Percentiles rank a stretch among this genome's conserved stretches.
These are phyloP conservation scores for Phengaris alcon DNA, from an alignment of 2,888 invertebrate genomes.

Conservation along the genomic window DNA sequence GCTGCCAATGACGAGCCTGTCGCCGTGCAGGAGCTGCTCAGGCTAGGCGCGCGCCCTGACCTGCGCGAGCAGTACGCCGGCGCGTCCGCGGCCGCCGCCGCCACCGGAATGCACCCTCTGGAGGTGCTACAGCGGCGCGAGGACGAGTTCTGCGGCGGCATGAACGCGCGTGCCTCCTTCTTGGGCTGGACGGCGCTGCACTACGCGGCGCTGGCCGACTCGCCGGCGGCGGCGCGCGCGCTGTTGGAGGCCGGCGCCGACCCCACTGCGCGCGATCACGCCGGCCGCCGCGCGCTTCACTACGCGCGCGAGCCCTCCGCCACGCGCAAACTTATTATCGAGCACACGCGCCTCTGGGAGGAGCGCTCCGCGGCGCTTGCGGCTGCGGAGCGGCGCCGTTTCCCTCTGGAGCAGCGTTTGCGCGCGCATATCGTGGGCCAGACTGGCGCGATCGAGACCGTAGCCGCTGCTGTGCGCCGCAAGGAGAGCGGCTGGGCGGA, in stretches of 20 bases:
- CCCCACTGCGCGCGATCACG: constrained; percentile 86
- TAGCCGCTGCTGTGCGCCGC: constrained; percentile 90
- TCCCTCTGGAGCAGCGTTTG: constrained; percentile 89
- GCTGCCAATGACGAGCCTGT: constrained; percentile 86
- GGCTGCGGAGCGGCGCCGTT: constrained; percentile 88
- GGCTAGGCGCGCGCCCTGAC: constrained; percentile 90
- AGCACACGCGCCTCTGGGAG: constrained; percentile 74
- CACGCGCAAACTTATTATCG: constrained; percentile 81
- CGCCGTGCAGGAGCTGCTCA: constrained; percentile 80
- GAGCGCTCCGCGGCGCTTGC: constrained; percentile 80
- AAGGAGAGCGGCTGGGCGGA: constrained; percentile 97
- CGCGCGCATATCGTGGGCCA: constrained; percentile 92
- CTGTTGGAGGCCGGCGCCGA: constrained; percentile 87
- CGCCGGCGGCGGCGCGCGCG: constrained; percentile 79
- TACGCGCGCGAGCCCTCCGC: constrained; percentile 83
- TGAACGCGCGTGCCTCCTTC: constrained; percentile 87
- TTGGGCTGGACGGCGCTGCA: constrained; percentile 92
- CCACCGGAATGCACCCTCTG: constrained; percentile 84
- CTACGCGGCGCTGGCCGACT: constrained; percentile 90
- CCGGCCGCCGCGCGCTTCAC: constrained; percentile 86
- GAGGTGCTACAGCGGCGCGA: constrained; percentile 86
- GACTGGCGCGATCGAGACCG: constrained; percentile 87
- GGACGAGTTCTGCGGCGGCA: constrained; percentile 87
- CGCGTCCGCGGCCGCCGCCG: constrained; percentile 81
- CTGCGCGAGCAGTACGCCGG: constrained; percentile 86